These are phyloP conservation scores for Bimastos eiseni DNA, from an alignment of 2,888 invertebrate species.

Conservation along the genomic window DNA sequence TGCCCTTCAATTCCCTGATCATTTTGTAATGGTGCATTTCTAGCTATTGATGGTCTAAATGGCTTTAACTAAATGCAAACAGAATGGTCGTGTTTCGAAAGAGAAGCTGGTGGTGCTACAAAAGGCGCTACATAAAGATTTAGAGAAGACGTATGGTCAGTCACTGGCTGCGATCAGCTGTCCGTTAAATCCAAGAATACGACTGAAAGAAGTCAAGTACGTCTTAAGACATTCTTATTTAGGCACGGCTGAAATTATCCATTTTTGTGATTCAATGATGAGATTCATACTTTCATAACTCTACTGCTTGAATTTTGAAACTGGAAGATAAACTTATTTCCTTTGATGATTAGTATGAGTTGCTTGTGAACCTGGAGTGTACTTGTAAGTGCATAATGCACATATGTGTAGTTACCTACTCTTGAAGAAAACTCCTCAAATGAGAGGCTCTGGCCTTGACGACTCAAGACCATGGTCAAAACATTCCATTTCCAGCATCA, in stretches of 20 bases:
- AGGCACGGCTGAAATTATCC: neutral
- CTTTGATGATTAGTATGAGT: neutral
- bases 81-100: neutral
- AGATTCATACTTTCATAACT: neutral
- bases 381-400: no score
- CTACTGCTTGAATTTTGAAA: neutral
- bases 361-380: no score
- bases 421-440: no score
- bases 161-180: neutral
- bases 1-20: neutral
- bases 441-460: no score
- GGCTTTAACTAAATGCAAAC: neutral
- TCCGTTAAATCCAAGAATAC: neutral
- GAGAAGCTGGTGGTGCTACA: neutral
- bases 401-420: no score
- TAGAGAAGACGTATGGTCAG: neutral
- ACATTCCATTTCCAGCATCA: no score
- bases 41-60: neutral
- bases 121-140: neutral
- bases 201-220: neutral
- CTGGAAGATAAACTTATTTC: neutral
- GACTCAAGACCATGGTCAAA: no score
- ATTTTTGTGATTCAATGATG: neutral
- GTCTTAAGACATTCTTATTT: neutral
- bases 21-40: neutral